Evolutionary conservation across 2,113 vertebrate species (phyloP), one percentile per base, ranked within the genome.

Genomic region (Irena cyanogastra): DNA sequence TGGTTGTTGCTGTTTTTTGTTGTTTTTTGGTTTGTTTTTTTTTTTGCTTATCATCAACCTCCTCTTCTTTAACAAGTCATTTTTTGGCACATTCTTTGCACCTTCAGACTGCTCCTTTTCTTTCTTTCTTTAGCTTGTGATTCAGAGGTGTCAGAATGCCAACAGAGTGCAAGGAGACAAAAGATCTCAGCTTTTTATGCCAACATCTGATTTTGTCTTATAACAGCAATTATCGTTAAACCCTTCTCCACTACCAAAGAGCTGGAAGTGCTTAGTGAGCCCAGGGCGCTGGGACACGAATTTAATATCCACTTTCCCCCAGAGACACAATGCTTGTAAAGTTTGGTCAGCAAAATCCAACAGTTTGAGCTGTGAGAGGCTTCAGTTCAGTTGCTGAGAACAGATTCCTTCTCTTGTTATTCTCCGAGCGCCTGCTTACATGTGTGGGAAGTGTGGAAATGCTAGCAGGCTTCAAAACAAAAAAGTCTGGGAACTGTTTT

Each of bases 391-490:
- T 64, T 44, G 16, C 44, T 45, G 72, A 64, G 79, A 95, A 92
- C 83, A 94, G 93, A 96, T 85, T 95, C 56, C 71, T 92, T 78
- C 59, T 11, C 85, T 95, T 74, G 60, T 90, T 94, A 92, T 78
- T 92, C 90, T 92, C 64, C 75, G 64, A 91, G 78, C 12, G 47
- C 76, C 56, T 96, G 54, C 68, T 95, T 95, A 91, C 63, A 7
- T 78, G 88, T 87, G 95, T 94, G 85, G 95, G 94, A 97, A 96
- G 93, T 96, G 90, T 96, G 90, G 93, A 96, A 93, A 69, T 52
- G 79, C 64, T 78, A 60, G 41, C 85, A 92, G 79, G 35, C 76
- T 97, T 93, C 71, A 94, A 95, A 95, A 94, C 87, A 95, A 95
- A 94, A 80, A 90, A 83, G 88, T 92, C 92, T 88, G 85, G 80